phyloP scores from a whole-genome alignment of 2,888 invertebrate genomes.

The Ferdinandea cuprea region DNA sequence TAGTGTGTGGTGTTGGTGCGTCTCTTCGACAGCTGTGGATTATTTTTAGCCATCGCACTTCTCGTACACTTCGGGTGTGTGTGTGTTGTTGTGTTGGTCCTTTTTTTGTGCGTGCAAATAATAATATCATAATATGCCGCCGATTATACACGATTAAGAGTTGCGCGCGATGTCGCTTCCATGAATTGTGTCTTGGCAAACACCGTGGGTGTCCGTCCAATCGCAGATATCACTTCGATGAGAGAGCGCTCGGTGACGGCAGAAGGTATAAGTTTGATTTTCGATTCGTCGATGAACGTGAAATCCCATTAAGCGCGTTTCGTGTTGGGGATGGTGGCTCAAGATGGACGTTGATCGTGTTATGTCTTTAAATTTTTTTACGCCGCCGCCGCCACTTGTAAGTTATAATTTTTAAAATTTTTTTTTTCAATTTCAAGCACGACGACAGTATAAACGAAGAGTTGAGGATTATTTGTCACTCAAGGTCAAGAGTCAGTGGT shows the following conservation, averaged over 20 bases:
- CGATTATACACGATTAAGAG: conserved; percentile 66
- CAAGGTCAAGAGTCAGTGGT: conserved; percentile 51
- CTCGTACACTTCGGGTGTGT: conserved; percentile 16
- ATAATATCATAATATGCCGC: conserved; percentile 65
- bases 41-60: conserved; percentile 59
- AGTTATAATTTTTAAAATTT: conserved; percentile 4
- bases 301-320: conserved; percentile 38
- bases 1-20: too few relatives aligned
- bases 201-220: conserved; percentile 69
- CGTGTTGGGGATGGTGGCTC: conserved; percentile 15
- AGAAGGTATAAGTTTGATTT: conserved; percentile 40
- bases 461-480: conserved; percentile 27
- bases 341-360: conserved; percentile 13
- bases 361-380: background rate
- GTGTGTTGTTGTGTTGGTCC: conserved; percentile 24
- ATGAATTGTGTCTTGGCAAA: conserved; percentile 44
- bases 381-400: conserved; percentile 14
- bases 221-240: conserved; percentile 35
- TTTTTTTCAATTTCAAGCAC: conserved; percentile 11
- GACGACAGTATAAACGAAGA: background rate
- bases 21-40: conserved; percentile 33
- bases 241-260: conserved; percentile 4
- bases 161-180: conserved; percentile 56
- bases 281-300: conserved; percentile 45
- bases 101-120: conserved; percentile 60